Conservation (phyloP, 2,113 vertebrate species). For the Trochalopteron elliotii region DNA sequence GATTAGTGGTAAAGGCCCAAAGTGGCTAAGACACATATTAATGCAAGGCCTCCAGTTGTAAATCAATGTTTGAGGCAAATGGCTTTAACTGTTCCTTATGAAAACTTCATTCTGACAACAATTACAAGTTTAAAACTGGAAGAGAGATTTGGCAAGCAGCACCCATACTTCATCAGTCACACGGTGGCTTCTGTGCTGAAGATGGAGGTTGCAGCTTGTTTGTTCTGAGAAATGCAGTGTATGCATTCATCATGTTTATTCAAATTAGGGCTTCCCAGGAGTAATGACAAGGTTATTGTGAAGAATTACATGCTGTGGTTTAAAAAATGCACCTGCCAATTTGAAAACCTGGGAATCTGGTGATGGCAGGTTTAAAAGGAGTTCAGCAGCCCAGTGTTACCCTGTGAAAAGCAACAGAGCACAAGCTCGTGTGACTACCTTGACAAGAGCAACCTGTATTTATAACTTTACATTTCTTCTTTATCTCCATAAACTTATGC, state of each 20-base stretch:
- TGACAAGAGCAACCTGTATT: neutral
- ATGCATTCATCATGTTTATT: conserved; percentile 44
- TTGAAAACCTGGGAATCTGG: neutral
- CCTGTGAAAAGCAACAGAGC: neutral
- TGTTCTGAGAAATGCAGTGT: conserved; percentile 31
- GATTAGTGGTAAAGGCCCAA: conserved; percentile 33
- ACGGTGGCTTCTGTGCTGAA: neutral
- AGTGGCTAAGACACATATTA: conserved; percentile 41
- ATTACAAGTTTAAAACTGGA: conserved; percentile 65
- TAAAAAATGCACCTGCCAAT: neutral
- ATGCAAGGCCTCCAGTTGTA: conserved; percentile 48
- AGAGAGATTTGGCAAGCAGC: conserved; percentile 63
- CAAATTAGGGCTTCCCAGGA: neutral
- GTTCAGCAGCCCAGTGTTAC: neutral
- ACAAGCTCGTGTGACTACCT: fast-evolving
- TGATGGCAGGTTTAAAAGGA: neutral
- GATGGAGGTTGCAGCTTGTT: conserved; percentile 31
- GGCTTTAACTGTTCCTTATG: conserved; percentile 52
- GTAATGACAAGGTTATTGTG: neutral
- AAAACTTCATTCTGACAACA: conserved; percentile 63
- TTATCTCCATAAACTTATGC: fast-evolving
- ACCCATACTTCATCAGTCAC: conserved; percentile 51
- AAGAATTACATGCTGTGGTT: neutral
- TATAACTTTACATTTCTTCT: neutral
- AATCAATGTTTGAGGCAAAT: conserved; percentile 73